Evolutionary conservation across 2,888 invertebrate genomes (phyloP).

Genomic region (Teleiodes luculella): DNA sequence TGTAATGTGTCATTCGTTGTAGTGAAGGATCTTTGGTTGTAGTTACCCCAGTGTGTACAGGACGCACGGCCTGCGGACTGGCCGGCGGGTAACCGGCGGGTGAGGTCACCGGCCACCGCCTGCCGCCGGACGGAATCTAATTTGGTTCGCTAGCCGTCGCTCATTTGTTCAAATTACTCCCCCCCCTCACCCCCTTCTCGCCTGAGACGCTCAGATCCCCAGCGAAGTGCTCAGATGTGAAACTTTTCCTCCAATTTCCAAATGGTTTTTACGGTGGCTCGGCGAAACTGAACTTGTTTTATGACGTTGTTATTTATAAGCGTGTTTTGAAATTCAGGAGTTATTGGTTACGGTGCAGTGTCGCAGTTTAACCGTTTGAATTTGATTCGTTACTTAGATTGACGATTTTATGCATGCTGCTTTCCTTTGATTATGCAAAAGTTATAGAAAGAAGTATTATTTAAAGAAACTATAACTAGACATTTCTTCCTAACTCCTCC

Average conservation of each 20-base stretch:
- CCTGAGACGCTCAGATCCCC: constrained; percentile 15
- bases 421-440: no score
- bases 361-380: no score
- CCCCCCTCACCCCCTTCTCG: constrained; percentile 23
- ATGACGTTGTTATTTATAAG: constrained; percentile 2
- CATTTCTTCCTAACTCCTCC: no score
- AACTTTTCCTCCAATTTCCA: constrained; percentile 19
- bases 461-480: no score
- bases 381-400: no score
- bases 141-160: constrained; percentile 81
- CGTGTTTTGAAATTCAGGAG: background rate
- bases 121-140: constrained; percentile 74
- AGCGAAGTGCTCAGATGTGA: constrained; percentile 21
- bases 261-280: constrained; percentile 7
- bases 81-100: constrained; percentile 19
- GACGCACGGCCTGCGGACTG: background rate
- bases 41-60: background rate
- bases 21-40: background rate
- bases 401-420: no score
- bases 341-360: no score
- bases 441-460: no score
- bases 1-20: no score
- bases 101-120: constrained; percentile 29
- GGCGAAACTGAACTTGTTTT: constrained; percentile 5
- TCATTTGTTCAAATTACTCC: constrained; percentile 82